Base-by-base conservation (phyloP, 2,888 invertebrate species). In the Epirrhoe alternata region DNA sequence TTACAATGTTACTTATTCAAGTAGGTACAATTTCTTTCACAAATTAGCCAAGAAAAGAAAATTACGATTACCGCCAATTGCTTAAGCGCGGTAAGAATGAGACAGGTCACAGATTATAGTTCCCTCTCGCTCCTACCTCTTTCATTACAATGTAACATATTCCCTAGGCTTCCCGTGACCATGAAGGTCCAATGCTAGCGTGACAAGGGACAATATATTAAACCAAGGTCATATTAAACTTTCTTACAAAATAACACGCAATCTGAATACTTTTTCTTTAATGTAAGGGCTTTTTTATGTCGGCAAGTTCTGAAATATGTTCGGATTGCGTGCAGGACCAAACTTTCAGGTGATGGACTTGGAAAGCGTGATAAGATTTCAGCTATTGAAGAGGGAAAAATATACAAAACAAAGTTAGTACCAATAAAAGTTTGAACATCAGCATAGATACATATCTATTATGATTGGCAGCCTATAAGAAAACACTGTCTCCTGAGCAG, bases 211-310 rank as follows among this genome's bases (percentile, higher is more conserved):
- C 24, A 42, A 60, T 68, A 12, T 61, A 60, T 24, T 8, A 17
- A 33, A 33, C 12, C 49, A 54, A 68, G 68, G 68, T 61, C 53
- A 67, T 24, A 33, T 31, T 24, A 47, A 52, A 63, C 47, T 64
- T 66, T 61, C 57, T 63, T 59, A 54, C 31, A 56, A 59, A 59
- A 55, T 31, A 56, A 35, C 61, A 69, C 69, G 69, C 69, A 66
- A 64, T 63, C 45, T 57, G 50, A 58, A 55, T 64, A 50, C 17
- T 17, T 56, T 60, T 53, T 60, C 14, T 53, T 53, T 52, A 17
- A 31, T 45, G 17, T 30, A 52, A 52, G 8, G 55, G 33, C 8
- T 54, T 61, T 35, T 61, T 61, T 53, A 54, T 49, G 55, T 59
- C 47, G 50, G 24, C 56, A 49, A 50, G 10, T 42, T 38, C 50